Conservation (phyloP, 1,140 invertebrate genomes). For the Cephus cinctus region DNA sequence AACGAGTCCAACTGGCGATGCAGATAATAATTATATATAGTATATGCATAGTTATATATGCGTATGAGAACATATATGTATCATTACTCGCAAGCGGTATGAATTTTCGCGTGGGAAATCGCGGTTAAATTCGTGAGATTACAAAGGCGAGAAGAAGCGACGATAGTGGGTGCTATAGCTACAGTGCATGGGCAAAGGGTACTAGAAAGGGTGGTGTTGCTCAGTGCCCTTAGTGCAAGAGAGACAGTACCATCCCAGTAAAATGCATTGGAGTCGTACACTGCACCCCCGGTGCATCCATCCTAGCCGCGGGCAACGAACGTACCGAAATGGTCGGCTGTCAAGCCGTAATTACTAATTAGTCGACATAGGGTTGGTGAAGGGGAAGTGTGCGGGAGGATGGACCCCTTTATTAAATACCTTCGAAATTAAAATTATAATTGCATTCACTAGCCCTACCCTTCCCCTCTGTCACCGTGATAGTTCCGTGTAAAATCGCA, state of each 20-base stretch:
- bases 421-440: constrained; percentile 59
- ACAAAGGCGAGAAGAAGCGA: too few species aligned
- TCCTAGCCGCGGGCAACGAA: constrained; percentile 6
- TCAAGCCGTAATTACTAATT: constrained; percentile 55
- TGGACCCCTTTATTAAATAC: constrained; percentile 55
- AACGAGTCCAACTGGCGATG: too few species aligned
- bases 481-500: constrained; percentile 31
- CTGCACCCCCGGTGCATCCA: neutral
- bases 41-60: constrained; percentile 17
- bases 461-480: constrained; percentile 20
- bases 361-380: constrained; percentile 35
- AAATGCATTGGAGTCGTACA: too few species aligned
- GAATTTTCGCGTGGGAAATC: constrained; percentile 21
- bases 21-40: constrained; percentile 19
- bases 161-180: too few species aligned
- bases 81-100: constrained; percentile 36
- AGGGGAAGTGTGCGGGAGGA: constrained; percentile 23
- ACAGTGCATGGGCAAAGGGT: too few species aligned
- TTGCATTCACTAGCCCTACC: constrained; percentile 49
- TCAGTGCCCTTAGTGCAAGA: too few species aligned
- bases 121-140: too few species aligned
- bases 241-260: too few species aligned
- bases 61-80: constrained; percentile 23
- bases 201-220: too few species aligned
- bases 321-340: constrained; percentile 40